These are phyloP conservation scores for Prionailurus viverrinus DNA, from an alignment of 2,113 vertebrate genomes.

Conservation along the genomic window DNA sequence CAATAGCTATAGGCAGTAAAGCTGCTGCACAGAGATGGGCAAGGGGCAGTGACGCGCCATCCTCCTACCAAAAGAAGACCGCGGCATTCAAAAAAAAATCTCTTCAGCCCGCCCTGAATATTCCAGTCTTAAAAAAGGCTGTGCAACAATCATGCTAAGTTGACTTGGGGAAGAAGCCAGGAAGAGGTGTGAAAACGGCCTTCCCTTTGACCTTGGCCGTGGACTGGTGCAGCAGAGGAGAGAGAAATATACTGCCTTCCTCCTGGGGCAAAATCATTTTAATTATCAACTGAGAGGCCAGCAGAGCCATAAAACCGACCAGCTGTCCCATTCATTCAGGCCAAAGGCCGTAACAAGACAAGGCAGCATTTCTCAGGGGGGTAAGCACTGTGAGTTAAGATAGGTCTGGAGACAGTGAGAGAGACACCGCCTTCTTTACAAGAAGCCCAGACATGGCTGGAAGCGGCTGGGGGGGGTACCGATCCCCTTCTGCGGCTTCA, in stretches of 20 bases:
- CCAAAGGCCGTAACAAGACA: slow-evolving; percentile 75
- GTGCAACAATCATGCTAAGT: background rate
- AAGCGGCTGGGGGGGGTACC: background rate
- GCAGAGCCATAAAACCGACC: slow-evolving; percentile 79
- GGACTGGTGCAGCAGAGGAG: background rate
- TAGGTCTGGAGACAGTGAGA: background rate
- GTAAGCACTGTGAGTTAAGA: background rate
- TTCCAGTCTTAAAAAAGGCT: slow-evolving; percentile 46
- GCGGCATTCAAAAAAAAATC: slow-evolving; percentile 43
- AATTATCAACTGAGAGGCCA: slow-evolving; percentile 76
- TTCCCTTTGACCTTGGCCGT: slow-evolving; percentile 40
- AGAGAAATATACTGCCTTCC: background rate
- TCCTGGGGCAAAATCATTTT: slow-evolving; percentile 75
- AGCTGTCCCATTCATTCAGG: slow-evolving; percentile 81
- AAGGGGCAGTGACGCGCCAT: background rate
- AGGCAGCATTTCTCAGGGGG: slow-evolving; percentile 74
- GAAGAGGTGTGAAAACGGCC: background rate
- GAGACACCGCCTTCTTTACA: background rate
- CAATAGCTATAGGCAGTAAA: background rate
- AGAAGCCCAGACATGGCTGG: background rate
- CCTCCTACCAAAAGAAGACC: slow-evolving; percentile 33
- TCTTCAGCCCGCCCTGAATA: slow-evolving; percentile 46
- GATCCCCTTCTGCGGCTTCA: background rate
- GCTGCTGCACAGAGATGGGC: background rate
- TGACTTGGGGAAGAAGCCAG: background rate